A percentile compares a stretch with the other conserved stretches of the same genome.
Conservation (phyloP, 2,888 invertebrate genomes). For the Lasioglossum malachurum region DNA sequence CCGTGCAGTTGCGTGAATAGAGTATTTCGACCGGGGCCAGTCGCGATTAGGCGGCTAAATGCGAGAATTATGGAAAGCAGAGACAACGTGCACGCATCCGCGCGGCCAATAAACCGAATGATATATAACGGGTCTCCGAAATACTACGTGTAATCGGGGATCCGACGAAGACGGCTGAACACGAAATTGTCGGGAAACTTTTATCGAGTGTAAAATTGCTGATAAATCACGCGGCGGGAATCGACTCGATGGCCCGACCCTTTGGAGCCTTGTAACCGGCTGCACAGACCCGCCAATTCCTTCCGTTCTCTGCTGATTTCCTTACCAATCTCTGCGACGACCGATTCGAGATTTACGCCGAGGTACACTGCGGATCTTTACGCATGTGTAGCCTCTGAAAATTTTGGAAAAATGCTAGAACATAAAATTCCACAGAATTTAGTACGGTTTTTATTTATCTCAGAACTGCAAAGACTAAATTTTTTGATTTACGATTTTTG, state of each 20-base stretch:
- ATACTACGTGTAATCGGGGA: conserved; percentile 43
- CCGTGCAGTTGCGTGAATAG: conserved; percentile 67
- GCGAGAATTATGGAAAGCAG: conserved; percentile 80
- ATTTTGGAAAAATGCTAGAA: no score
- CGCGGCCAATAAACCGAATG: conserved; percentile 60
- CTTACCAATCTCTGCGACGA: background rate
- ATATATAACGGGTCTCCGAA: conserved; percentile 50
- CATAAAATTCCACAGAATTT: no score
- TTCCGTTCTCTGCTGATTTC: background rate
- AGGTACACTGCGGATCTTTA: no score
- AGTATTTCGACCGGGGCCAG: conserved; percentile 65
- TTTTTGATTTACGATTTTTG: no score
- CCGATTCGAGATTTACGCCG: background rate
- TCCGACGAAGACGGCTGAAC: conserved; percentile 39
- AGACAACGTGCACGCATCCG: conserved; percentile 58
- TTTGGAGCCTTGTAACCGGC: background rate
- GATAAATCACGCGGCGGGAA: conserved; percentile 44
- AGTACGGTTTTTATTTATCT: no score
- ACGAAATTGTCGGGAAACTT: conserved; percentile 48
- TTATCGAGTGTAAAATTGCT: conserved; percentile 61
- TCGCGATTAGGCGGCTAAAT: conserved; percentile 76
- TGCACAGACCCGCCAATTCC: background rate
- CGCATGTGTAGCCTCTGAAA: no score
- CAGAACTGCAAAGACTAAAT: no score
- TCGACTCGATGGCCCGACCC: background rate